Evolutionary conservation across 92 coral and sea anemone species (phyloP).

Genomic region (Micromussa lordhowensis): DNA sequence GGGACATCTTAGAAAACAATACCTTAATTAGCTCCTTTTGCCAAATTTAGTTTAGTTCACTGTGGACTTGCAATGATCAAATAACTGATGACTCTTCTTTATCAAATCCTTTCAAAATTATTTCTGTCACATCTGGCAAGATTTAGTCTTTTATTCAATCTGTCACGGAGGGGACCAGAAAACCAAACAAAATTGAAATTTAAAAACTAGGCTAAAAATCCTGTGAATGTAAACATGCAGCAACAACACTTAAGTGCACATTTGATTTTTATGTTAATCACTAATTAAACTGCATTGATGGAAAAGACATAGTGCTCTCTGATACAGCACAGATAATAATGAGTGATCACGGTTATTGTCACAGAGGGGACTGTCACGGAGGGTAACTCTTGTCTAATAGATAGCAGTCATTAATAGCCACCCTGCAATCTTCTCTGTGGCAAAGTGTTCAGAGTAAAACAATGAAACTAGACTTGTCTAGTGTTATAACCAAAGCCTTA

Average conservation of each 20-base stretch:
- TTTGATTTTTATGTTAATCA: background rate
- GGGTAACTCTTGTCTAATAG: too few relatives aligned
- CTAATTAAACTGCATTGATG: background rate
- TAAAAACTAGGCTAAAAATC: too few relatives aligned
- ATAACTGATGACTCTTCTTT: background rate
- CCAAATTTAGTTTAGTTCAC: background rate
- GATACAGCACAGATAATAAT: too few relatives aligned
- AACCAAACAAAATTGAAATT: background rate
- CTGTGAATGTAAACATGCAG: background rate
- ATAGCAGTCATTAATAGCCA: too few relatives aligned
- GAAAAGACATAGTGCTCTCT: too few relatives aligned
- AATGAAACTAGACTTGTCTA: too few relatives aligned
- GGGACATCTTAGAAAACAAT: conserved; percentile 4
- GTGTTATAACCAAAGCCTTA: too few relatives aligned
- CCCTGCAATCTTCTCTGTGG: too few relatives aligned
- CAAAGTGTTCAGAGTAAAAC: too few relatives aligned
- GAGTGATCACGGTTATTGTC: too few relatives aligned
- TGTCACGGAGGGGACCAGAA: conserved; percentile 28
- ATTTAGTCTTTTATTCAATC: background rate
- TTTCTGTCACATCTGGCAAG: background rate
- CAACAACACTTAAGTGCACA: conserved; percentile 5
- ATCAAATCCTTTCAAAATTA: conserved; percentile 1
- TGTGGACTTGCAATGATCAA: background rate
- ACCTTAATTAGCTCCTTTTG: background rate
- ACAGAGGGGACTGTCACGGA: too few relatives aligned